Percentiles rank a stretch among this genome's conserved stretches.
phyloP scores from a whole-genome alignment of 2,797 vertebrate species.

The Parotocinclus haroldoi region DNA sequence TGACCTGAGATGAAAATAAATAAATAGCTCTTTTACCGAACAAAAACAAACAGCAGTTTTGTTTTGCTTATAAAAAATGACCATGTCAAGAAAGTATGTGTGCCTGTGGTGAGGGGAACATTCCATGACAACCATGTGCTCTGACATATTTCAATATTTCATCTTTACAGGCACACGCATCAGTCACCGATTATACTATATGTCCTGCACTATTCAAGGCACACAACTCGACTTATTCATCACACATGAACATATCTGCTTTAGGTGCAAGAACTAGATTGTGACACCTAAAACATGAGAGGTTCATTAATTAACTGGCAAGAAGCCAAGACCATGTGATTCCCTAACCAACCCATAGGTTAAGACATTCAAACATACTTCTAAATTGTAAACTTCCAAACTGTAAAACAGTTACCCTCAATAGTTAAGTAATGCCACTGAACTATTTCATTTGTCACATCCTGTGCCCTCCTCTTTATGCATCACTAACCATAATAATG shows the following conservation, averaged over 20 bases:
- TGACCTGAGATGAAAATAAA: slow-evolving; percentile 57
- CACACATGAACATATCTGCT: background rate
- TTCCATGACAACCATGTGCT: slow-evolving; percentile 41
- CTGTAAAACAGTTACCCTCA: too few species aligned
- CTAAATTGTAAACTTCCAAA: too few species aligned
- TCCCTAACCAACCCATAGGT: too few species aligned
- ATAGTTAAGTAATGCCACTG: too few species aligned
- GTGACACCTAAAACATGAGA: too few species aligned
- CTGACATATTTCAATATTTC: slow-evolving; percentile 46
- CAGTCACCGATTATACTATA: slow-evolving; percentile 23
- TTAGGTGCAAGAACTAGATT: background rate
- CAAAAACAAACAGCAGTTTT: slow-evolving; percentile 60
- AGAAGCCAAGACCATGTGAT: too few species aligned
- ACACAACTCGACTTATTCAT: slow-evolving; percentile 15
- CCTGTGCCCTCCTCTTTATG: too few species aligned
- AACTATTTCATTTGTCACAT: too few species aligned
- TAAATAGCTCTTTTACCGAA: slow-evolving; percentile 58
- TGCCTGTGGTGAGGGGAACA: slow-evolving; percentile 45
- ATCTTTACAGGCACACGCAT: slow-evolving; percentile 41
- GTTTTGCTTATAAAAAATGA: slow-evolving; percentile 58
- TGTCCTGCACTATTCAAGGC: slow-evolving; percentile 8
- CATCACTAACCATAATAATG: too few species aligned
- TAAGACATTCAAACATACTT: too few species aligned
- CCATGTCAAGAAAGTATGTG: slow-evolving; percentile 53
- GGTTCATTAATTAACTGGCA: too few species aligned